Evolutionary conservation across 2,113 vertebrate species (phyloP).

Genomic region (Pedionomus torquatus): DNA sequence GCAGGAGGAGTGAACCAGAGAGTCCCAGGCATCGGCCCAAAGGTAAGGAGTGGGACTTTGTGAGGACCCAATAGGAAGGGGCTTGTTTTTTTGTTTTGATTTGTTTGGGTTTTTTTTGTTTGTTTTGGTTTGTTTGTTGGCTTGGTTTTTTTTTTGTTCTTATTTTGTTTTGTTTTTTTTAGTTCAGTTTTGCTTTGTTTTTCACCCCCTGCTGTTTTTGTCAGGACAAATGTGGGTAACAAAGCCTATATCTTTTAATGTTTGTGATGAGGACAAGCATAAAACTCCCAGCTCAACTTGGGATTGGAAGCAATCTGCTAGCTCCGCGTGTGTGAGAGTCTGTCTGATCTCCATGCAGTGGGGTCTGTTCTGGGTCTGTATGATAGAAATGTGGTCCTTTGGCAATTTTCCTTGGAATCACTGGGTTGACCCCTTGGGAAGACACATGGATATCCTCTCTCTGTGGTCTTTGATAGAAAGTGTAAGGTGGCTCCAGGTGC

Average conservation of each 20-base stretch:
- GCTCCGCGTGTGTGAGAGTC: not conserved
- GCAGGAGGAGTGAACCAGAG: slow-evolving; percentile 86
- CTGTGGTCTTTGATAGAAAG: not conserved
- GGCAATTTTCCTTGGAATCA: not conserved
- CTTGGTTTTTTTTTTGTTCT: too few species aligned
- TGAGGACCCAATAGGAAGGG: not conserved
- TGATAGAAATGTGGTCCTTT: not conserved
- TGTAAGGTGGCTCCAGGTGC: not conserved
- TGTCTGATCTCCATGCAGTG: accelerated
- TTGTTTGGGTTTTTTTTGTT: not conserved
- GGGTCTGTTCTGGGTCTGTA: not conserved
- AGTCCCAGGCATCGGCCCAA: slow-evolving; percentile 87
- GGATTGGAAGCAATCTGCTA: not conserved
- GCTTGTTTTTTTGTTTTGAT: not conserved
- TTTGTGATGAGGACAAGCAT: not conserved
- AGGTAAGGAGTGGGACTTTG: slow-evolving; percentile 70
- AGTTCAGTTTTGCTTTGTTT: not conserved
- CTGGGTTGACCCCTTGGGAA: not conserved
- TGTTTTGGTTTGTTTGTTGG: not conserved
- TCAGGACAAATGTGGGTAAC: not conserved
- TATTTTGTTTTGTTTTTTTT: not conserved
- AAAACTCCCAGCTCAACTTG: accelerated
- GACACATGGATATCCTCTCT: not conserved
- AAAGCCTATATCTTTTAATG: not conserved
- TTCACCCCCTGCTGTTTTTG: not conserved